Conservation (phyloP, 2,113 vertebrate species). For the Ammospiza nelsoni region DNA sequence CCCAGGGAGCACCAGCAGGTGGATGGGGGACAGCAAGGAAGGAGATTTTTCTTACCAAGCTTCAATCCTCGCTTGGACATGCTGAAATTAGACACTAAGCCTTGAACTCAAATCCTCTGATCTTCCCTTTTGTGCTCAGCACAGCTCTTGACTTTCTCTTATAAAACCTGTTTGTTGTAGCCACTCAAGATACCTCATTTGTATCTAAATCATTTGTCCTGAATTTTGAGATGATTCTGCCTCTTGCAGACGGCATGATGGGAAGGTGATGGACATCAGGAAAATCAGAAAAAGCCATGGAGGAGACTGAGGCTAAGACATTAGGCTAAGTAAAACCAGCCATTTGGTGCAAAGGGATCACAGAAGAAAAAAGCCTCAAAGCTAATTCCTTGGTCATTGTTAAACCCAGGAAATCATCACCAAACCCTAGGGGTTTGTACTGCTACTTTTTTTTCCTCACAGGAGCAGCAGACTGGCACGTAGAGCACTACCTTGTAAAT, state of each 20-base stretch:
- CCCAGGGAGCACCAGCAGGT: rapidly evolving
- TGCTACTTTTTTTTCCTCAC: not conserved
- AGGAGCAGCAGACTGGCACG: not conserved
- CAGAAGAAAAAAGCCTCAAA: not conserved
- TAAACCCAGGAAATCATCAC: not conserved
- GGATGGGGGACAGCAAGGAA: not conserved
- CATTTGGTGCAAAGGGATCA: not conserved
- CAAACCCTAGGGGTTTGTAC: not conserved
- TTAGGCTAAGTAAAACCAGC: not conserved
- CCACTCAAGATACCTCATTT: not conserved
- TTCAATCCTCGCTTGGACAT: not conserved
- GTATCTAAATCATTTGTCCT: not conserved
- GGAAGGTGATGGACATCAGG: not conserved
- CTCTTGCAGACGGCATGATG: not conserved
- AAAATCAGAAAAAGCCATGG: not conserved
- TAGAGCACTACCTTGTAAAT: constrained; percentile 11
- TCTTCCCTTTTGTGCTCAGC: not conserved
- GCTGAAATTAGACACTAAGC: constrained; percentile 4
- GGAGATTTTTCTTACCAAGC: not conserved
- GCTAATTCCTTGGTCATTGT: not conserved
- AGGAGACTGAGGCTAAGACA: not conserved
- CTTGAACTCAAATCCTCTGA: constrained; percentile 2
- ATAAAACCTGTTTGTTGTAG: not conserved
- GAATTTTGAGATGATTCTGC: not conserved
- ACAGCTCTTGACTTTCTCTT: not conserved